Percentiles rank a stretch among this genome's conserved stretches.
Conservation (phyloP, 1,140 invertebrate species). For the Caenorhabditis remanei region DNA sequence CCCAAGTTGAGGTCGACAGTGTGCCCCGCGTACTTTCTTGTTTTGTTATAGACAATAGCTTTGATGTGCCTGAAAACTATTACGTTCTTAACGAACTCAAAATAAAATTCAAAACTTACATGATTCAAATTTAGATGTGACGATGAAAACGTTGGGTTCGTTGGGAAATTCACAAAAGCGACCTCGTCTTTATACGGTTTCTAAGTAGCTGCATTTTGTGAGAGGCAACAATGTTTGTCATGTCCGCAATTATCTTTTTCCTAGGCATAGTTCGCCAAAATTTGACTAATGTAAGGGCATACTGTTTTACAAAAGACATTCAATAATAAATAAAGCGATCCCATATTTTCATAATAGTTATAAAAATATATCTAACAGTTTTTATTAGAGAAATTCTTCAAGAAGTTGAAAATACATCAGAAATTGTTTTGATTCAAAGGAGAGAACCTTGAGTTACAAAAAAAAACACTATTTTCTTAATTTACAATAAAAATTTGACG, state of each 20-base stretch:
- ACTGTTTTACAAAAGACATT: neutral
- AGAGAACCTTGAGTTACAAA: too few relatives aligned
- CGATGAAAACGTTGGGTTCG: neutral
- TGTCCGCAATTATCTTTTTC: constrained; percentile 25
- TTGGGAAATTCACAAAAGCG: neutral
- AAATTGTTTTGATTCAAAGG: too few relatives aligned
- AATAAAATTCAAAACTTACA: neutral
- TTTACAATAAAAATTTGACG: constrained; percentile 21
- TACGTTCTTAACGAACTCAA: neutral
- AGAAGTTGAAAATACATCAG: neutral
- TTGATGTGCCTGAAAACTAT: constrained; percentile 61
- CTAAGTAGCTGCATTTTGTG: constrained; percentile 25
- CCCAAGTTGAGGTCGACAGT: constrained; percentile 54
- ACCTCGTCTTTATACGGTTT: neutral
- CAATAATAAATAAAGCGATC: neutral
- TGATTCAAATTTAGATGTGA: neutral
- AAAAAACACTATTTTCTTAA: neutral
- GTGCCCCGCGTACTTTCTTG: constrained; percentile 62
- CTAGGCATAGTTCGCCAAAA: neutral
- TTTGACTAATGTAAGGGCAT: constrained; percentile 19
- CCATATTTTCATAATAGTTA: neutral
- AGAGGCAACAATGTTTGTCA: neutral
- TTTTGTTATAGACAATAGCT: constrained; percentile 67
- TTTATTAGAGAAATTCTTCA: too few relatives aligned
- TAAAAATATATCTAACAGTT: too few relatives aligned